Percentiles rank a stretch among this genome's conserved stretches.
These are phyloP conservation scores for Musca vetustissima DNA, from an alignment of 1,140 invertebrate genomes.

Conservation along the genomic window DNA sequence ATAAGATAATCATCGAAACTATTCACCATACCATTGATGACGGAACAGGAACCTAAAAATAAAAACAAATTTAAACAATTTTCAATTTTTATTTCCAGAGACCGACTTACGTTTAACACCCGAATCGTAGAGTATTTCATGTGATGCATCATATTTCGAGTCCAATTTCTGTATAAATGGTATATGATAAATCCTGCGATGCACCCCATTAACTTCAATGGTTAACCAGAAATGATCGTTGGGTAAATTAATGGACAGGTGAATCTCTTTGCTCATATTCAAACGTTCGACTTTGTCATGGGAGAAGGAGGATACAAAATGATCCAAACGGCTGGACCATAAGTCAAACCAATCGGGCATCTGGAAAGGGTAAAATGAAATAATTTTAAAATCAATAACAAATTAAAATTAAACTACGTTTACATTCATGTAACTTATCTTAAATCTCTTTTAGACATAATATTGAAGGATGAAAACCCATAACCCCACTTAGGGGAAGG, in stretches of 20 bases:
- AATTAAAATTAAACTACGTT: neutral
- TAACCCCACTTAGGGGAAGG: no score
- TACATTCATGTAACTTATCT: no score
- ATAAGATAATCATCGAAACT: constrained; percentile 51
- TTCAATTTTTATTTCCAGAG: neutral
- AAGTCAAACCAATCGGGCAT: constrained; percentile 54
- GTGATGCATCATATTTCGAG: constrained; percentile 51
- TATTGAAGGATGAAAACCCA: no score
- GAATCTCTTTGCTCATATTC: constrained; percentile 47
- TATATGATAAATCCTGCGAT: constrained; percentile 51
- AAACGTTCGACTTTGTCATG: constrained; percentile 44
- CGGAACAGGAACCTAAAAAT: constrained; percentile 41
- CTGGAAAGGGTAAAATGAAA: constrained; percentile 29
- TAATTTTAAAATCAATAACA: neutral
- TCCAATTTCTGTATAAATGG: constrained; percentile 50
- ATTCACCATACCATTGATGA: constrained; percentile 51
- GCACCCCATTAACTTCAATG: constrained; percentile 47
- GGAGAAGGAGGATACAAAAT: constrained; percentile 50
- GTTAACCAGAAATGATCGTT: constrained; percentile 49
- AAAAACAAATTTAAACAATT: neutral
- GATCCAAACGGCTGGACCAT: constrained; percentile 50
- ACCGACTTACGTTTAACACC: constrained; percentile 40
- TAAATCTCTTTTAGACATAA: no score
- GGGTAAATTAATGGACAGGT: constrained; percentile 45
- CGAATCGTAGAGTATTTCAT: constrained; percentile 48